These are phyloP conservation scores for Ceratotherium simum DNA, from an alignment of 2,113 vertebrate genomes.

Conservation along the genomic window DNA sequence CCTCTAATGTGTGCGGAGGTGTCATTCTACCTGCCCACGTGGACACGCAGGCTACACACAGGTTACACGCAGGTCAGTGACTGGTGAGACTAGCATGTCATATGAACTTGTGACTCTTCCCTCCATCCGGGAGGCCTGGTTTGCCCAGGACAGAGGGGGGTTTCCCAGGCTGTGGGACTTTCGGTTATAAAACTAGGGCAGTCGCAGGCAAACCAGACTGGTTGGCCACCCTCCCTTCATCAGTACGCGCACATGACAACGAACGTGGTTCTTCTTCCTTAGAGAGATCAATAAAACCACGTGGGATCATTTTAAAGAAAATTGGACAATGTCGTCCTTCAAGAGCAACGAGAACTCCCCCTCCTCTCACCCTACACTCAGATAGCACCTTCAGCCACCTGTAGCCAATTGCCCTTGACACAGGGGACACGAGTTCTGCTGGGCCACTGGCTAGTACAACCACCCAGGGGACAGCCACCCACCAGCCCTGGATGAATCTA, in stretches of 20 bases:
- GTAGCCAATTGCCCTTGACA: neutral
- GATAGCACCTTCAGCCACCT: neutral
- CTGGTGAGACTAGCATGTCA: accelerated
- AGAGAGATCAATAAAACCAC: neutral
- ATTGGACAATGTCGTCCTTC: neutral
- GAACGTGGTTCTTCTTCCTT: neutral
- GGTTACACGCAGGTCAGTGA: neutral
- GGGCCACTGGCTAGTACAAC: neutral
- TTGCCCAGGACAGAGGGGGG: neutral
- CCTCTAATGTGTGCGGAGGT: neutral
- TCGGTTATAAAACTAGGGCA: neutral
- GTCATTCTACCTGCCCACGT: accelerated
- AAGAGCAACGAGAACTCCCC: neutral
- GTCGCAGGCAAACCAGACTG: accelerated
- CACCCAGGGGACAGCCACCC: neutral
- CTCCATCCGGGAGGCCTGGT: too few species aligned
- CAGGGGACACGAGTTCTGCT: neutral
- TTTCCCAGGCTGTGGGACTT: neutral
- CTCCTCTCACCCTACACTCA: neutral
- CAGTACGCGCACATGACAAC: accelerated
- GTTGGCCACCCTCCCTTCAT: neutral
- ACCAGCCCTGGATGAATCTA: neutral
- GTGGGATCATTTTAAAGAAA: neutral
- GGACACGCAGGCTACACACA: neutral
- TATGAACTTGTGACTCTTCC: neutral